Base-by-base conservation (phyloP, 2,888 invertebrate genomes). In the Xylota sylvarum region DNA sequence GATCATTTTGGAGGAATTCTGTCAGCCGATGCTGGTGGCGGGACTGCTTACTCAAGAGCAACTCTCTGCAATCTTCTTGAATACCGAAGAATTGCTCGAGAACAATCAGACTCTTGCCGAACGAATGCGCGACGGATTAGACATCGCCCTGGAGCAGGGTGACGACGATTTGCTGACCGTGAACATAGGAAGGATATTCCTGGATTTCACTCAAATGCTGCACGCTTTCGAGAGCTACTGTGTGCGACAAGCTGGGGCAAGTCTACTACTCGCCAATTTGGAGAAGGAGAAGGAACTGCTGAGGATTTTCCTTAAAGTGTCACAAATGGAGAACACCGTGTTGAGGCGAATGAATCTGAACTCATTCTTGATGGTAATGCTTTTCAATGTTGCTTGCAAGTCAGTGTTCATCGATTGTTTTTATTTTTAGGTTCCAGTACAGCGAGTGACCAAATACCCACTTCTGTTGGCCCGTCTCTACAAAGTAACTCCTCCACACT, bases 381-480 rank as follows among this genome's bases (percentile, higher is more conserved):
- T 9, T 58, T 2, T 3, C 3, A 1, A 23, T 5, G 27, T 9
- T 10, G 9, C 10, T 14, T 5, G 3, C 23, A 23, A 23, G 2
- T 23, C 23, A 23, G 23, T 23, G 7, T 5, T 19, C 5, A 27
- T n/a, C 1, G 7, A 35, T 12, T 60, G 14, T 40, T 30, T 0
- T 64, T 35, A 5, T 70, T 88, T 90, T 78, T 90, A 96, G 96
- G 96, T 97, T 89, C 98, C 98, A 88, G 98, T 99, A 88, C 98
- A 98, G 94, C 95, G 98, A 92, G 98, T 98, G 89, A 98, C 98
- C 90, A 98, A 98, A 94, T 98, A 98, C 94, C 98, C 98, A 55
- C 94, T 99, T 89, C 94, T 99, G 88, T 93, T 99, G 90, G 97
- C 97, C 56, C 95, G 98, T 79, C 94, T 99, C 88, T 95, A 96